These are phyloP conservation scores for Graphium colonna DNA, from an alignment of 2,888 invertebrate species.

Conservation along the genomic window DNA sequence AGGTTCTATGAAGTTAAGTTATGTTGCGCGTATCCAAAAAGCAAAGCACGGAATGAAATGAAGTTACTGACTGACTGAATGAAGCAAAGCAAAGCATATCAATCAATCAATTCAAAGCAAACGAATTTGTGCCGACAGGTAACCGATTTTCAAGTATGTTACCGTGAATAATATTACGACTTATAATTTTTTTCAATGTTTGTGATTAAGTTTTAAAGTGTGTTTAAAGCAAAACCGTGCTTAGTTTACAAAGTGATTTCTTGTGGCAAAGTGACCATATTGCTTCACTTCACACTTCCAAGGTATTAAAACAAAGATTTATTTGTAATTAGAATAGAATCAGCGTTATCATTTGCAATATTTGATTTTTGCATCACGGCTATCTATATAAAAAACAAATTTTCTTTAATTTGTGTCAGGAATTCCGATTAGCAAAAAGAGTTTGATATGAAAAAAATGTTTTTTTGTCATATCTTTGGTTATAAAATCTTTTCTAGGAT, in stretches of 20 bases:
- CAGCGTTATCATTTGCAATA: constrained; percentile 12
- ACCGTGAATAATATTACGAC: constrained; percentile 17
- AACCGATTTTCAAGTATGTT: constrained; percentile 29
- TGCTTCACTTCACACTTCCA: constrained; percentile 15
- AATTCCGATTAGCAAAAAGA: background rate
- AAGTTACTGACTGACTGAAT: constrained; percentile 9
- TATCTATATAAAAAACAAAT: constrained; percentile 1
- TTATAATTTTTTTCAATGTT: constrained; percentile 1
- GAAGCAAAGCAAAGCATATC: constrained; percentile 29
- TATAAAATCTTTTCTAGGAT: constrained; percentile 12
- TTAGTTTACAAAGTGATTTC: constrained; percentile 14
- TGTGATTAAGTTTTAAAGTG: background rate
- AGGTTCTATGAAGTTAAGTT: too few species aligned
- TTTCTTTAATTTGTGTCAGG: constrained; percentile 1
- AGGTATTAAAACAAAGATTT: constrained; percentile 22
- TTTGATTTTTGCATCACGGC: constrained; percentile 1
- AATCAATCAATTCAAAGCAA: constrained; percentile 56
- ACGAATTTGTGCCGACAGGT: constrained; percentile 49
- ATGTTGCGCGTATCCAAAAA: background rate
- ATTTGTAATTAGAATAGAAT: constrained; percentile 16
- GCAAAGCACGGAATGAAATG: constrained; percentile 22
- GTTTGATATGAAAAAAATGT: background rate
- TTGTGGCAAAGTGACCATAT: constrained; percentile 24
- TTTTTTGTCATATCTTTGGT: constrained; percentile 9
- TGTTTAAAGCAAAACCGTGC: constrained; percentile 6